Evolutionary conservation across 2,113 vertebrate species (phyloP).

Genomic region (Egretta garzetta): DNA sequence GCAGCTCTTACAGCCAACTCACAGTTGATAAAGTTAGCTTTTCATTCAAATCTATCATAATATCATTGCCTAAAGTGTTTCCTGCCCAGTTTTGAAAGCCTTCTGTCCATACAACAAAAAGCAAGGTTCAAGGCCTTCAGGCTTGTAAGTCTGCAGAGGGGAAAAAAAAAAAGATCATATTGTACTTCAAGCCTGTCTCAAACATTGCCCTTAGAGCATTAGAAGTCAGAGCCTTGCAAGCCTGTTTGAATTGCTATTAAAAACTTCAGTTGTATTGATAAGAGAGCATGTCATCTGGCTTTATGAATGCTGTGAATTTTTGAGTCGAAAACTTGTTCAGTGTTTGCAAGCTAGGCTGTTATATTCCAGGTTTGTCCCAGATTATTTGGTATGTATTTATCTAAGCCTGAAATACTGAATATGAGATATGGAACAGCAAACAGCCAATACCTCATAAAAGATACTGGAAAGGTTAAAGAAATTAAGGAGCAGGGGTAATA

Average conservation of each 20-base stretch:
- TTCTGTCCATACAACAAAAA: not conserved
- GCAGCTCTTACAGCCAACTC: not conserved
- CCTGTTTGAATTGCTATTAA: not conserved
- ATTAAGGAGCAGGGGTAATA: not conserved
- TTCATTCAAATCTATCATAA: not conserved
- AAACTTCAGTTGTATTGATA: not conserved
- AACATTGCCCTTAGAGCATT: not conserved
- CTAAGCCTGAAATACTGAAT: not conserved
- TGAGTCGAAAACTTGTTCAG: not conserved
- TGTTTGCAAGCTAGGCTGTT: not conserved
- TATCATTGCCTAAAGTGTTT: not conserved
- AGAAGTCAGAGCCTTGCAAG: not conserved
- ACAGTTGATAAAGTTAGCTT: not conserved
- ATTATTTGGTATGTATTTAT: not conserved
- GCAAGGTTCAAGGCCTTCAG: not conserved
- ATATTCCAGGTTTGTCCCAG: not conserved
- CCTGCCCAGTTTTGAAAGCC: not conserved
- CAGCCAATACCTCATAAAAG: not conserved
- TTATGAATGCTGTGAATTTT: not conserved
- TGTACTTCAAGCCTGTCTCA: not conserved
- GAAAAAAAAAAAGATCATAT: accelerated
- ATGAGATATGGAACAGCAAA: accelerated
- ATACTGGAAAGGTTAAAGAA: not conserved
- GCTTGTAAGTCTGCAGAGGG: not conserved
- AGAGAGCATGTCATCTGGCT: not conserved